Base-by-base conservation (phyloP, 1,140 invertebrate genomes). In the Drosophila ambigua region DNA sequence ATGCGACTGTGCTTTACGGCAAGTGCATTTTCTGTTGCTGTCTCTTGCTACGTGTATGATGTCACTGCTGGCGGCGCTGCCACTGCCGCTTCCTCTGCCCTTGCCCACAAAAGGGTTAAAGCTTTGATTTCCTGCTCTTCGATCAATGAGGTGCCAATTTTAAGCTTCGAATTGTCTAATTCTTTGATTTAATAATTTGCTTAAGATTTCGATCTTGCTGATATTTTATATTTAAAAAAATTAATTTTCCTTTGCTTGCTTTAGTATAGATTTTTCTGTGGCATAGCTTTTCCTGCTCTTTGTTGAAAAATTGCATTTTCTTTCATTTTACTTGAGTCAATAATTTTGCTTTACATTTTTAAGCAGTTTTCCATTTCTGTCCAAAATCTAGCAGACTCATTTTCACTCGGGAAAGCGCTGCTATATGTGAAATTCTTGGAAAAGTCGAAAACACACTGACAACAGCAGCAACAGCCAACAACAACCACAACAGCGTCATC, bases 361-460 rank as follows among this genome's bases (percentile, higher is more conserved):
- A 45, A 57, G 55, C 69, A 49, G 48, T 81, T 79, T 79, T 74
- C 64, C 57, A 54, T 69, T 31, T 61, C 43, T 68, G 68, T 53
- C 68, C 57, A 80, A 79, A 79, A 75, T 45, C 53, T 71, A 67
- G 65, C 64, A 71, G 67, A 81, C 67, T 81, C 59, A 85, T 84
- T 84, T 85, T 85, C 81, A 80, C 81, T 58, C 69, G 65, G 81
- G 77, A 84, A 84, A 84, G 77, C 81, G 79, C 58, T 26, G 69
- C 65, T 71, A 73, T 57, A 77, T 77, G 64, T 59, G 81, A 75
- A 78, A 88, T 88, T 88, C 83, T 88, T 79, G 83, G 83, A 88
- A 85, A 78, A 78, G 77, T 73, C 71, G 71, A 72, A 73, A 67
- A 74, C 44, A 73, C 55, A 50, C 55, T 60, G 31, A 26, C 50